These are phyloP conservation scores for Pseudomyrmex sp. DNA, from an alignment of 1,140 invertebrate genomes.

Conservation along the genomic window DNA sequence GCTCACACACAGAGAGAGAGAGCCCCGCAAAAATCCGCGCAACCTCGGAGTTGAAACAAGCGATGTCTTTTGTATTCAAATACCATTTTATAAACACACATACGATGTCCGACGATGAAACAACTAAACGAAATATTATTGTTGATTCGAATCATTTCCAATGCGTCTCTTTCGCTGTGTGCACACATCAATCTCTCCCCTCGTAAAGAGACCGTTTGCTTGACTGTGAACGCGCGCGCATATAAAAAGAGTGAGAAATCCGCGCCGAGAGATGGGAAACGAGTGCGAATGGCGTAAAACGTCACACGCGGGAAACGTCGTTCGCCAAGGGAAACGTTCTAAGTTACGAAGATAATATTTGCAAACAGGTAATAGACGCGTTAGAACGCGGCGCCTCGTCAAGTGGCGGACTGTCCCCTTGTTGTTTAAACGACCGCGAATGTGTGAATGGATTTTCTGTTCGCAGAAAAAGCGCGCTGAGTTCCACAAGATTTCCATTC, in stretches of 20 bases:
- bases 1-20: too few relatives aligned
- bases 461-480: conserved; percentile 71
- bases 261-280: conserved; percentile 25
- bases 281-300: conserved; percentile 42
- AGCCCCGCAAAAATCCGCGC: conserved; percentile 15
- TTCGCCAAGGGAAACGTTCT: conserved; percentile 69
- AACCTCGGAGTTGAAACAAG: conserved; percentile 28
- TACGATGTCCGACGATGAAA: not conserved
- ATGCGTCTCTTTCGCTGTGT: not conserved
- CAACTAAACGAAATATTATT: conserved; percentile 41
- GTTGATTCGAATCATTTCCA: conserved; percentile 29
- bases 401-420: conserved; percentile 74
- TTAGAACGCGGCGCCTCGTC: conserved; percentile 79
- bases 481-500: conserved; percentile 75
- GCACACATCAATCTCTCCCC: not conserved
- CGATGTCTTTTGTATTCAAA: conserved; percentile 22
- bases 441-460: conserved; percentile 80
- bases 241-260: conserved; percentile 33
- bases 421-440: conserved; percentile 68
- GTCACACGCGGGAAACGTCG: conserved; percentile 36
- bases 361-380: conserved; percentile 79
- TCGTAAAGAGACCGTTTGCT: not conserved
- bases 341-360: conserved; percentile 77
- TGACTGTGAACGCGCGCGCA: not conserved
- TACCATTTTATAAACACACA: not conserved